Evolutionary conservation across 2,113 vertebrate genomes (phyloP).

Genomic region (Gobiocypris rarus): DNA sequence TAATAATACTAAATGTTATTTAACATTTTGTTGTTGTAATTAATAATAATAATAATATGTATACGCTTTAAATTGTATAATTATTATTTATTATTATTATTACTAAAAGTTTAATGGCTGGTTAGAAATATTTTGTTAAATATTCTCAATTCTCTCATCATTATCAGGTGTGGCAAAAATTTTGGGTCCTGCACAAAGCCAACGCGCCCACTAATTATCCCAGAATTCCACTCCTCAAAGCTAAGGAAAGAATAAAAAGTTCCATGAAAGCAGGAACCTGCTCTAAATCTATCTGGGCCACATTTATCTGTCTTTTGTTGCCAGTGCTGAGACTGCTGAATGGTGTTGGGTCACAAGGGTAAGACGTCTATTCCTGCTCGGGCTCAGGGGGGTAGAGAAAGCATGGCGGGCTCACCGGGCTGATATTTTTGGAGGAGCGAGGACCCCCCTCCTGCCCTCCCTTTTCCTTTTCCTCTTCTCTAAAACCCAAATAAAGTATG

Average conservation of each 20-base stretch:
- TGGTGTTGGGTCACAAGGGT: slow-evolving; percentile 68
- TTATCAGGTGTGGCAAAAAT: background rate
- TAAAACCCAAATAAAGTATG: slow-evolving; percentile 79
- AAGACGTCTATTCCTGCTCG: slow-evolving; percentile 71
- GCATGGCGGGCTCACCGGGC: slow-evolving; percentile 63
- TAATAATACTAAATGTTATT: no score
- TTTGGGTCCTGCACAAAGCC: background rate
- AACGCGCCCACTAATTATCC: background rate
- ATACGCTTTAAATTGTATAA: no score
- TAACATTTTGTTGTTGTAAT: no score
- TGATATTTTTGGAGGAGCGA: slow-evolving; percentile 75
- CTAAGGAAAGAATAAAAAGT: slow-evolving; percentile 26
- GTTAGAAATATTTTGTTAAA: background rate
- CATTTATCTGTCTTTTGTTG: slow-evolving; percentile 78
- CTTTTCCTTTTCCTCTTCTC: slow-evolving; percentile 73
- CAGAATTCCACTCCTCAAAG: background rate
- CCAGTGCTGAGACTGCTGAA: slow-evolving; percentile 58
- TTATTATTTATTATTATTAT: background rate
- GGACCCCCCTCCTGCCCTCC: slow-evolving; percentile 54
- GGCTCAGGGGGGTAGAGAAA: slow-evolving; percentile 61
- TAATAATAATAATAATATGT: background rate
- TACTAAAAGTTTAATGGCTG: background rate
- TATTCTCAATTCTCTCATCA: background rate
- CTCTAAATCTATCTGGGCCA: slow-evolving; percentile 62
- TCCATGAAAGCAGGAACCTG: slow-evolving; percentile 59